Evolutionary conservation across 1,140 invertebrate species (phyloP), one percentile per base, ranked within the genome.

Genomic region (Cotesia chilonis): DNA sequence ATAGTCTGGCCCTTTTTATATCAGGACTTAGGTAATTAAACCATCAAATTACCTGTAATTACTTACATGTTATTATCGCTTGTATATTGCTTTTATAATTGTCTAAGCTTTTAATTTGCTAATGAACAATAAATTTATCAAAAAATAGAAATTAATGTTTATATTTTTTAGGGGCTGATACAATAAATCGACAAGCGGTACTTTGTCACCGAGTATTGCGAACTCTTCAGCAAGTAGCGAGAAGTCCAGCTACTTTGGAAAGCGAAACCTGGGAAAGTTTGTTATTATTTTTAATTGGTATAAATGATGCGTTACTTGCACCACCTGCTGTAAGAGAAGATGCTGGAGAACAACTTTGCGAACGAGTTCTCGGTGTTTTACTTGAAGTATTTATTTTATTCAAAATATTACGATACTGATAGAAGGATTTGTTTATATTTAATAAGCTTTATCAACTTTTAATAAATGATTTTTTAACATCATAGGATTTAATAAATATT

Each of bases 121-220:
- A 55, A 5, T 47, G 0, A 47, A 7, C 6, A 47, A 47, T 47
- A 47, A 6, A 47, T 10, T 59, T 20, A 9, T 5, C 1, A 14
- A 10, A 55, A 14, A 55, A 55, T 55, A 7, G 20, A 20, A 20
- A 0, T 59, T 20, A 59, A 20, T 59, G 57, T 59, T 70, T 17
- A 75, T 81, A 70, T 74, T 84, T 28, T 85, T 3, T 81, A 96
- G 95, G 93, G 75, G 89, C 92, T 57, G 95, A 97, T 84, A 92
- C 93, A 5, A 96, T 97, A 61, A 97, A 96, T 81, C 90, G 95
- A 75, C 97, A 99, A 88, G 96, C 96, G 1, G 93, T 98, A 1
- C 88, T 98, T 0, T 99, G 97, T 88, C 97, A 99, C 84, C 90
- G 97, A 76, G 96, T 98, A 6, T 85, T 99, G 38, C 89, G 97